These are phyloP conservation scores for Melanogrammus aeglefinus DNA, from an alignment of 2,797 vertebrate species.

Conservation along the genomic window DNA sequence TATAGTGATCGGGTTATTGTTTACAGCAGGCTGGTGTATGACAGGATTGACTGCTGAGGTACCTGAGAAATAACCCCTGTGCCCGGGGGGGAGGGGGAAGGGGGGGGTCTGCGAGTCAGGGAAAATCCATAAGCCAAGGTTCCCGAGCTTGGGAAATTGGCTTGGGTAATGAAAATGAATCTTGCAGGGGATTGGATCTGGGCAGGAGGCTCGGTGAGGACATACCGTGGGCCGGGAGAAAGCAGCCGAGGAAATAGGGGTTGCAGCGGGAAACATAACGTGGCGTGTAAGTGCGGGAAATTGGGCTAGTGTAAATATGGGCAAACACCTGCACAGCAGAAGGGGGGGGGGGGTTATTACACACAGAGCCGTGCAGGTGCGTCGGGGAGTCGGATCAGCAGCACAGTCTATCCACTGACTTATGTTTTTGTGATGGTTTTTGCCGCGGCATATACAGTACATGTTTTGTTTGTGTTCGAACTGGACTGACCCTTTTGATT, in stretches of 20 bases:
- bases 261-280: slow-evolving; percentile 19
- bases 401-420: slow-evolving; percentile 35
- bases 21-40: background rate
- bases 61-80: background rate
- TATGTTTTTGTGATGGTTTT: slow-evolving; percentile 34
- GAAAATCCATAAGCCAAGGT: slow-evolving; percentile 20
- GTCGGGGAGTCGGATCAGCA: slow-evolving; percentile 46
- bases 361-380: slow-evolving; percentile 57
- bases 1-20: background rate
- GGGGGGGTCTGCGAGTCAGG: background rate
- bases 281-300: slow-evolving; percentile 52
- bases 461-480: slow-evolving; percentile 31
- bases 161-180: slow-evolving; percentile 42
- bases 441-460: slow-evolving; percentile 15
- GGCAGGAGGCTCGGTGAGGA: background rate
- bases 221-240: background rate
- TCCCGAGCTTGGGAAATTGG: slow-evolving; percentile 59
- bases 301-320: slow-evolving; percentile 53
- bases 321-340: slow-evolving; percentile 57
- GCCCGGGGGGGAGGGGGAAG: background rate
- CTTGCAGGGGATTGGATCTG: background rate
- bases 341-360: slow-evolving; percentile 34
- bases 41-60: background rate
- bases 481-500: background rate
- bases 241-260: slow-evolving; percentile 27